Base-by-base conservation (phyloP, 2,113 vertebrate genomes). In the Thomomys bottae region DNA sequence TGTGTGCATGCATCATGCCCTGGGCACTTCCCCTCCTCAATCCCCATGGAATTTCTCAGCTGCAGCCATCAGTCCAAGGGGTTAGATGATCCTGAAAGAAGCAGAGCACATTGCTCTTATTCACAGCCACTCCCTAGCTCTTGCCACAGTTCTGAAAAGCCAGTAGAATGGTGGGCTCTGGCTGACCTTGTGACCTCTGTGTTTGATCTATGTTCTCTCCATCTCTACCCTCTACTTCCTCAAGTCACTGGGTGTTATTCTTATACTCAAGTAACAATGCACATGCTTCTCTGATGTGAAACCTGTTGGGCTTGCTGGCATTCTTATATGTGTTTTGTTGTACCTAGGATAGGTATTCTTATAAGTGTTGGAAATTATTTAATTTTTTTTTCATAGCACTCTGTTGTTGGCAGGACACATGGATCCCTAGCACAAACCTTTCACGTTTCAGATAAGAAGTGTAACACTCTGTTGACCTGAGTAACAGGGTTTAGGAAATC, bases 31-130 rank as follows among this genome's bases (percentile, higher is more conserved):
- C 96, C 94, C 84, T 96, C 68, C 49, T 92, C 95, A 94, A 95
- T 95, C 96, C 92, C 90, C 78, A 17, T 81, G 95, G 96, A 95
- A 96, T 96, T 96, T 95, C 94, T 96, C 95, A 96, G 96, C 92
- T 97, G 96, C 77, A 94, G 94, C 92, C 93, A 75, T 96, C 93
- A 95, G 92, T 96, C 88, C 72, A 3, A 61, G 59, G 73, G 89
- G 71, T 67, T 88, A 81, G 90, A 83, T 15, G 81, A 92, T 76
- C 59, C 67, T 38, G 23, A 73, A 45, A 38, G 95, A 77, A 42
- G 32, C 57, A 30, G 72, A 45, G 64, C n/a, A 34, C 38, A 28
- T 59, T 77, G 54, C 49, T 77, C 2, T 94, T 64, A 42, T 45
- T 88, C 57, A 36, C 87, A 26, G 63, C 54, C 63, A 21, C 76